Conservation (phyloP, 1,140 invertebrate genomes). For the Drosophila ficusphila region DNA sequence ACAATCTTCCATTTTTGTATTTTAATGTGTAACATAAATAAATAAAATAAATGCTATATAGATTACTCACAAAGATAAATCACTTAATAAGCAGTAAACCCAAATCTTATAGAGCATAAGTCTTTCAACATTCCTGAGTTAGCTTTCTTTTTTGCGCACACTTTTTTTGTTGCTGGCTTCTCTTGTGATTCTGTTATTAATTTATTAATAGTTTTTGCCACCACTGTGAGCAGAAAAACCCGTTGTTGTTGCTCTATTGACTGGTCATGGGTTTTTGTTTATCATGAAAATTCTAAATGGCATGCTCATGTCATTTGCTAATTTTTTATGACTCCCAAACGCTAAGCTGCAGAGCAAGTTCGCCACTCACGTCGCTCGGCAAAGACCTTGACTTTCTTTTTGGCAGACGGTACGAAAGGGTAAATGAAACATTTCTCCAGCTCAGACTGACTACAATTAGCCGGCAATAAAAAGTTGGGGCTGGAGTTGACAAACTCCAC, state of each 20-base stretch:
- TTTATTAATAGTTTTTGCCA: constrained; percentile 71
- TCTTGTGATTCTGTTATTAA: constrained; percentile 56
- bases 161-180: constrained; percentile 15
- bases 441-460: constrained; percentile 54
- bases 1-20: too few relatives aligned
- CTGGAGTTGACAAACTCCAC: constrained; percentile 49
- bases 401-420: constrained; percentile 10
- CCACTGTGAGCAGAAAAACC: constrained; percentile 40
- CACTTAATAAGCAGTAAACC: constrained; percentile 1
- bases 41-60: neutral
- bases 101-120: constrained; percentile 19
- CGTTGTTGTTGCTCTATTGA: constrained; percentile 44
- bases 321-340: constrained; percentile 52
- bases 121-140: constrained; percentile 9
- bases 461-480: constrained; percentile 44
- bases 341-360: constrained; percentile 50
- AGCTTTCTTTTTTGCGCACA: constrained; percentile 31
- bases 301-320: constrained; percentile 60
- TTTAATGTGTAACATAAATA: too few relatives aligned
- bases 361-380: constrained; percentile 39
- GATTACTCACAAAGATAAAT: neutral
- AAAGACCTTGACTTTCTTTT: constrained; percentile 80
- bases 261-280: constrained; percentile 64
- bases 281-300: constrained; percentile 76
- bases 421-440: constrained; percentile 50